Base-by-base conservation (phyloP, 2,888 invertebrate genomes). In the Axea sp. region DNA sequence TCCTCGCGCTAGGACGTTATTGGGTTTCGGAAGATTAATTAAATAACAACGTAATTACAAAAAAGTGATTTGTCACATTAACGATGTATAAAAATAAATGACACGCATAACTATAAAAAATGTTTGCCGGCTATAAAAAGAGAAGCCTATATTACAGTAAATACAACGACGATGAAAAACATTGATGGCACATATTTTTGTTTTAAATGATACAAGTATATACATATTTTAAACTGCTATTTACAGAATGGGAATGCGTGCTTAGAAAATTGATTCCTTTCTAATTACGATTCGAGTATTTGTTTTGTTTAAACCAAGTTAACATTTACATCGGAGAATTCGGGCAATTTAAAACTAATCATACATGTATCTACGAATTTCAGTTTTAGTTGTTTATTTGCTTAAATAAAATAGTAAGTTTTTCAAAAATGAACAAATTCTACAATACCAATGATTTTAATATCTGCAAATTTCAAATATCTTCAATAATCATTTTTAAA, bases 111-210 rank as follows among this genome's bases (percentile, higher is more conserved):
- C 24, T 22, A 24, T 5, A 55, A 45, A 55, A 45, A 35, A 5
- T 9, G 3, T 49, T 47, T 30, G 4, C 47, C 14, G 49, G 30
- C 15, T 45, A 37, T 67, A 67, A 47, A 67, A 67, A 17, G 14
- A 11, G 11, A 30, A 15, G 35, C 24, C 14, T 57, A 67, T 57
- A 1, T 22, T 67, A 49, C 57, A 67, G 30, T 67, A 55, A 57
- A 45, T 67, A 47, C 55, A 65, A 51, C 37, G 47, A 51, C 35
- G 39, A 65, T 55, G 31, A 33, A 28, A 43, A 55, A 43, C 35
- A 37, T 33, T 55, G 28, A 65, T 65, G 65, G 65, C 65, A 65
- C 65, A 47, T 55, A 45, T 43, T 55, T 28, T n/a, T n/a, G 37
- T 65, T 30, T 65, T 49, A 53, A 55, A 37, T 22, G 35, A 43